These are phyloP conservation scores for Idris sp. DNA, from an alignment of 1,140 invertebrate species.

Conservation along the genomic window DNA sequence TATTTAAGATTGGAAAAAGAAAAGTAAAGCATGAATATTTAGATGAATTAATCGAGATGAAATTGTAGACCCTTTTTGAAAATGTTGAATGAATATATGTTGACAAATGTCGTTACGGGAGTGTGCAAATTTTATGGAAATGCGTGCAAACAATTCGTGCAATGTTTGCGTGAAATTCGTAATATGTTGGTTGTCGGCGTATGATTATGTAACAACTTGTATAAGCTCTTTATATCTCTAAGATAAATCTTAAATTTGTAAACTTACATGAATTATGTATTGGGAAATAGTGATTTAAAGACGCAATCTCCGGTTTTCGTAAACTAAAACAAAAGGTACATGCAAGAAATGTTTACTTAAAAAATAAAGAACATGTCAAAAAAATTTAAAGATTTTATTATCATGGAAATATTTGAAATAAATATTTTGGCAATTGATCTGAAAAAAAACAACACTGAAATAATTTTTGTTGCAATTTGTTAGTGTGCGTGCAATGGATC, in stretches of 20 bases:
- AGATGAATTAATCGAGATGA: background rate
- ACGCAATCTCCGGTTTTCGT: background rate
- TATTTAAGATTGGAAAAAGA: no score
- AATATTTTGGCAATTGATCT: no score
- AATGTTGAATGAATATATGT: conserved; percentile 32
- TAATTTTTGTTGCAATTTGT: conserved; percentile 27
- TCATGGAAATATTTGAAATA: no score
- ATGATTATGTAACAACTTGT: conserved; percentile 44
- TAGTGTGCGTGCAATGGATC: conserved; percentile 72
- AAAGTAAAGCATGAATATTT: no score
- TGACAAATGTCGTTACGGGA: conserved; percentile 21
- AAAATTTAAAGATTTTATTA: no score
- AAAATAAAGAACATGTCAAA: no score
- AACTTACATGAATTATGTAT: conserved; percentile 36
- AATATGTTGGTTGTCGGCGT: conserved; percentile 36
- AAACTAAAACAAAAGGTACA: no score
- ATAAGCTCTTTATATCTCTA: conserved; percentile 48
- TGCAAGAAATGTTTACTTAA: no score
- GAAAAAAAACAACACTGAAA: no score
- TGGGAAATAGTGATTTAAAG: conserved; percentile 10
- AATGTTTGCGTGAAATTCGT: conserved; percentile 44
- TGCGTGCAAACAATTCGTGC: conserved; percentile 44
- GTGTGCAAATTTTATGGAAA: conserved; percentile 53
- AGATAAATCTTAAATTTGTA: conserved; percentile 37
- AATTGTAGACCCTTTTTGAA: conserved; percentile 8